Evolutionary conservation across 2,797 vertebrate genomes (phyloP).

Genomic region (Serranus cabrilla): DNA sequence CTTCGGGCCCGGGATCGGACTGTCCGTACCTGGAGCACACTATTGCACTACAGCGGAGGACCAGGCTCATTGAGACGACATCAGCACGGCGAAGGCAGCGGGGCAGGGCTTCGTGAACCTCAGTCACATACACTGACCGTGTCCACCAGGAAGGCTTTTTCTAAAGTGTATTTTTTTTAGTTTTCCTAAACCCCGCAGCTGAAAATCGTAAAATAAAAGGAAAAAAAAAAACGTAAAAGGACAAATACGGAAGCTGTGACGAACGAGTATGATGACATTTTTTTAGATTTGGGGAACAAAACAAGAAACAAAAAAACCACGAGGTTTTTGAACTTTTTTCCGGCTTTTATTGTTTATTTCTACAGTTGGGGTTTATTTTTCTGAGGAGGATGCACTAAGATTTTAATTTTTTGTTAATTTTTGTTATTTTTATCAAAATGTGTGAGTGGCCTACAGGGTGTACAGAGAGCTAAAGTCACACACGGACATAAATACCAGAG

Average conservation of each 20-base stretch:
- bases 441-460: slow-evolving; percentile 82
- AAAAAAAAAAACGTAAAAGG: slow-evolving; percentile 71
- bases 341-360: slow-evolving; percentile 93
- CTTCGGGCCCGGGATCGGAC: slow-evolving; percentile 68
- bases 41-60: slow-evolving; percentile 97
- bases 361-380: slow-evolving; percentile 82
- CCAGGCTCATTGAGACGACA: slow-evolving; percentile 78
- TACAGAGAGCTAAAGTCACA: slow-evolving; percentile 75
- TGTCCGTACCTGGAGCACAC: slow-evolving; percentile 88
- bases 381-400: slow-evolving; percentile 98
- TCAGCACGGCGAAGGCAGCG: slow-evolving; percentile 83
- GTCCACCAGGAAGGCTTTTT: slow-evolving; percentile 93
- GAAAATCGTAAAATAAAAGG: slow-evolving; percentile 81
- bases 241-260: slow-evolving; percentile 91
- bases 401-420: slow-evolving; percentile 93
- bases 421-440: slow-evolving; percentile 86
- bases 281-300: slow-evolving; percentile 95
- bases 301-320: slow-evolving; percentile 80
- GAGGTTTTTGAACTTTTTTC: slow-evolving; percentile 89
- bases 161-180: slow-evolving; percentile 90
- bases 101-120: slow-evolving; percentile 93
- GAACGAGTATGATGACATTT: slow-evolving; percentile 81
- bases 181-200: slow-evolving; percentile 90
- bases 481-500: slow-evolving; percentile 60
- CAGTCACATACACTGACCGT: slow-evolving; percentile 98